Base-by-base conservation (phyloP, 2,888 invertebrate species). In the Drosophila putrida region DNA sequence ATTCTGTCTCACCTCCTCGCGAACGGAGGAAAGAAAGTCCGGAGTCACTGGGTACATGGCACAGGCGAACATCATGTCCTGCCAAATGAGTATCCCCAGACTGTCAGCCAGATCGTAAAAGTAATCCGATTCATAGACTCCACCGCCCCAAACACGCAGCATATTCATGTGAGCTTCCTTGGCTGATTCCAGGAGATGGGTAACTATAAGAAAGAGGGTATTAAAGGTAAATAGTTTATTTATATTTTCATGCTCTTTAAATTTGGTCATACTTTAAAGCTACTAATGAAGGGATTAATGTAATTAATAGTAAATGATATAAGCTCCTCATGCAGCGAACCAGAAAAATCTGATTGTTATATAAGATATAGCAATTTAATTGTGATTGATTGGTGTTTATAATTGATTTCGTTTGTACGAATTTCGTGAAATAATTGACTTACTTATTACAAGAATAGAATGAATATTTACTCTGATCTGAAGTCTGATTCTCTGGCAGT, bases 111-210 rank as follows among this genome's bases (percentile, higher is more conserved):
- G 91, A 72, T 95, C 93, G 91, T 99, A 99, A 92, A 99, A 98
- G 63, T 94, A 94, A 79, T 98, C 97, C 0, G 96, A 95, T 90
- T 99, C 99, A 89, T 99, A 99, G 0, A 97, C 93, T 0, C 98
- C 99, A n/a, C 99, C 99, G 28, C 99, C 99, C 99, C 99, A 99
- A 1, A 99, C 97, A n/a, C 99, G 94, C 11, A 99, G 93, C 95
- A 97, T 97, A 88, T 97, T 97, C 96, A 98, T 98, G 90, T 98
- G 95, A 0, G 96, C 95, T 8, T 95, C 95, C 76, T 94, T 95
- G 0, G 96, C 96, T 0, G 96, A 95, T 57, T 92, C 90, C 38
- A 98, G 91, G 1, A 98, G 93, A 71, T 94, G 92, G 35, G 94
- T 92, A 57, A 97, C 94, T 93, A 50, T 4, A 53, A 36, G 8